Evolutionary conservation across 2,113 vertebrate species (phyloP), one percentile per base, ranked within the genome.

Genomic region (Spheniscus mendiculus): DNA sequence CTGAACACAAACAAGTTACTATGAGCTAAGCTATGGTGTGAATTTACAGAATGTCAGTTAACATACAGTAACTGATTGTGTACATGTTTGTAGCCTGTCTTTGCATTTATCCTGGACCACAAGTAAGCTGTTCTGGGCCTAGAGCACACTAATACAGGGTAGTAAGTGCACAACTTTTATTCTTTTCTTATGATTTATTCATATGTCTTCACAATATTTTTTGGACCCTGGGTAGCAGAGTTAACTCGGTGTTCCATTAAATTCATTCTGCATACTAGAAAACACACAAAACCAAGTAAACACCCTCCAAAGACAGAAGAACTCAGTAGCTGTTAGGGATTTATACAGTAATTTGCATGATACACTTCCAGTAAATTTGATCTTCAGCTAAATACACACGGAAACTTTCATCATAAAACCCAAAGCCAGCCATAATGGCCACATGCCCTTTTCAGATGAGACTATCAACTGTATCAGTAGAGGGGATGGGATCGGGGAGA

Each of bases 1-100:
- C 78, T 70, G 87, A 87, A 42, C 53, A 96, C 93, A 97, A 91
- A 58, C 44, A 29, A 62, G 86, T 70, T 29, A 83, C 87, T 97
- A 29, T 97, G 78, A 91, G 70, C 84, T 74, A n/a, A 59, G 89
- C 90, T 79, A 22, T 1, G 49, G 61, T n/a, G 81, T 65, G 70
- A 76, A 34, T 59, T 34, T 15, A 67, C 66, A 87, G 87, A 18
- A 69, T 8, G 62, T 25, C 93, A 76, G 87, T 40, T 38, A 76
- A 27, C 40, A 29, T 6, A 93, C 87, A 95, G 90, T 61, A 73
- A 52, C 58, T 8, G 80, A 86, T 19, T 94, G 81, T 94, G 77
- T 74, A 44, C 61, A 40, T 6, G 52, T 42, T 15, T 23, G 3
- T 22, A 89, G 93, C 49, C 74, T 42, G 38, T 19, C 73, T 61